phyloP scores from a whole-genome alignment of 2,797 vertebrate species.

The Anomalospiza imberbis region DNA sequence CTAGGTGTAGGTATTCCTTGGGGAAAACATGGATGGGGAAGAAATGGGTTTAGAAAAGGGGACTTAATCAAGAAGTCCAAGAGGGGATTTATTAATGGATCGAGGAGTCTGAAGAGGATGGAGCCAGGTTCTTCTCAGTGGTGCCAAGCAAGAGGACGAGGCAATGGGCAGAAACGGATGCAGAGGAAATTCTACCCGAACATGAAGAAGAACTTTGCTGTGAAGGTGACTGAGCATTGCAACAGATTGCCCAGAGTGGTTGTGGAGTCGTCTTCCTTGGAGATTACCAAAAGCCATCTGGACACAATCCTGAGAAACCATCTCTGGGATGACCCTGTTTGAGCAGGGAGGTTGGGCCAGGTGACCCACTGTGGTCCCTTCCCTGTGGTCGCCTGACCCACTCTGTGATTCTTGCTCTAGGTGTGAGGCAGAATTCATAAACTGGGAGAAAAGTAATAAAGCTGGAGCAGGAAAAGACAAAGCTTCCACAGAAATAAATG shows the following conservation, averaged over 20 bases:
- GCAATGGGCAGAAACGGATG: neutral
- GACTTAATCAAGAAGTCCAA: accelerated
- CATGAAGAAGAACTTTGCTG: neutral
- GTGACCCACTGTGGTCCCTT: neutral
- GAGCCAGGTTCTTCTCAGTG: neutral
- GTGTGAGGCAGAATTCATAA: neutral
- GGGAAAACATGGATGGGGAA: accelerated
- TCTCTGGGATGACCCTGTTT: neutral
- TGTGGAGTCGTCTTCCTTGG: neutral
- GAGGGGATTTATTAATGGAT: neutral
- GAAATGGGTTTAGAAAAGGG: accelerated
- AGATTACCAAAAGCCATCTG: neutral
- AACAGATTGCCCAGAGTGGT: neutral
- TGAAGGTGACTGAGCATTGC: neutral
- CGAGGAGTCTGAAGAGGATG: neutral
- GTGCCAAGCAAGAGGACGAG: neutral
- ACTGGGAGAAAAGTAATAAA: neutral
- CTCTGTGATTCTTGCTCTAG: neutral
- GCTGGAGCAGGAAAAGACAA: neutral
- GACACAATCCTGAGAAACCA: neutral
- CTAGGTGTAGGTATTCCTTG: accelerated
- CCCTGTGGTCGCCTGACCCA: neutral
- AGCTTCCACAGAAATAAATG: neutral
- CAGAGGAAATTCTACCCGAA: neutral
- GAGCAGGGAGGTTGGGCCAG: neutral